phyloP scores from a whole-genome alignment of 2,888 invertebrate genomes.

The Cistogaster globosa region DNA sequence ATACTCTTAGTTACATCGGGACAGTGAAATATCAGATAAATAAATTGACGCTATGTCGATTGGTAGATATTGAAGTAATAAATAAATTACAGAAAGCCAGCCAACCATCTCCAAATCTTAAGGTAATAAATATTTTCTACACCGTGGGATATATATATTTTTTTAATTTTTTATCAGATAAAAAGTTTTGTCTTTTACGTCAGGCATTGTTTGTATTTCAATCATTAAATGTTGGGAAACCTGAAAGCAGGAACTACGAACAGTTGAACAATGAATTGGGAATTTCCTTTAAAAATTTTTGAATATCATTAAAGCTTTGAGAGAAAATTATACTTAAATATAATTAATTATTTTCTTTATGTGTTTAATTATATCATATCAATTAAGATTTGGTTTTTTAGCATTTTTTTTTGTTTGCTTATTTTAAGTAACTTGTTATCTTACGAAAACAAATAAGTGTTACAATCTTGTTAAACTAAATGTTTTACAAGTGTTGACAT shows the following conservation, averaged over 20 bases:
- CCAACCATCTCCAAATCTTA: background rate
- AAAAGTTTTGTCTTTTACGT: background rate
- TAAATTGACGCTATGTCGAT: background rate
- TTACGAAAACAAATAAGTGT: too few relatives aligned
- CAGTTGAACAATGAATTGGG: conserved; percentile 32
- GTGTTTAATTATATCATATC: background rate
- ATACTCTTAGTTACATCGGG: background rate
- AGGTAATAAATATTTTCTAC: conserved; percentile 19
- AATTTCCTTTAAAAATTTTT: conserved; percentile 46
- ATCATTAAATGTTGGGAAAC: conserved; percentile 21
- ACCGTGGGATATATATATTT: conserved; percentile 44
- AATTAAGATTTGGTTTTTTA: background rate
- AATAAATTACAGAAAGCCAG: background rate
- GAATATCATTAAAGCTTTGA: conserved; percentile 5
- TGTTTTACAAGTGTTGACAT: too few relatives aligned
- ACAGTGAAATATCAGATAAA: too few relatives aligned
- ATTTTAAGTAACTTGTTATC: too few relatives aligned
- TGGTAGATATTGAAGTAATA: background rate
- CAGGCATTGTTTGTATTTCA: conserved; percentile 44
- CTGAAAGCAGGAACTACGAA: background rate
- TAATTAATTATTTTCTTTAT: background rate
- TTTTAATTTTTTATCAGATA: conserved; percentile 11
- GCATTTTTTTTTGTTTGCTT: too few relatives aligned
- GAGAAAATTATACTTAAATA: background rate
- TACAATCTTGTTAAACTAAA: too few relatives aligned